Base-by-base conservation (phyloP, 2,888 invertebrate genomes). In the Melanotus villosus region DNA sequence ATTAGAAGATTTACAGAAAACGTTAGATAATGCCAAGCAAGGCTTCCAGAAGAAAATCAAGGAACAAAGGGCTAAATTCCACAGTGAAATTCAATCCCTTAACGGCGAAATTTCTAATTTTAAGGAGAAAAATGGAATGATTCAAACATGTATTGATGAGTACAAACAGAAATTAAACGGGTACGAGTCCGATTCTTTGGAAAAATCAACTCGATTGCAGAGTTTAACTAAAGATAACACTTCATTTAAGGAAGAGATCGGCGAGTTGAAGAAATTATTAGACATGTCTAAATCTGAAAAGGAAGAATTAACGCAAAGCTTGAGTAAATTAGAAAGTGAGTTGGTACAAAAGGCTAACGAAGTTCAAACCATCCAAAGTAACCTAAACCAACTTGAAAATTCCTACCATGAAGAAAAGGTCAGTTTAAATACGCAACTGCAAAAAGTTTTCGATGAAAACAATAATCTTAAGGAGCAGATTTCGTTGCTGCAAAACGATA, bases 401-500 rank as follows among this genome's bases (percentile, higher is more conserved):
- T 26, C 7, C n/a, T n/a, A n/a, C 26, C 14, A 19, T 10, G 32
- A 30, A 10, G 52, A 52, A 52, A 32, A 52, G 4, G 14, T 12
- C 6, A n/a, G 26, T 3, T 32, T 52, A 7, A 18, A 18, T n/a
- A 16, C 5, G 4, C 5, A 52, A 32, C 52, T 52, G 30, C 36
- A 62, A 26, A 60, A n/a, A 5, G 21, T 9, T 1, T 12, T 26
- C 4, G 50, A 63, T 34, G 63, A 68, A 38, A 68, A 64, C 14
- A 57, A 62, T 9, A 62, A 57, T 36, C 58, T 76, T 18, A 74
- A 77, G 52, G 71, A 72, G 16, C 70, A 78, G 70, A 72, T 76
- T 32, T 68, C 64, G 1, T 57, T 73, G 64, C 66, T 73, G n/a
- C 70, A 63, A 9, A 63, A 9, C 4, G 43, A 59, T 67, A 10